These are phyloP conservation scores for Sebastolobus alascanus DNA, from an alignment of 2,797 vertebrate genomes.

Conservation along the genomic window DNA sequence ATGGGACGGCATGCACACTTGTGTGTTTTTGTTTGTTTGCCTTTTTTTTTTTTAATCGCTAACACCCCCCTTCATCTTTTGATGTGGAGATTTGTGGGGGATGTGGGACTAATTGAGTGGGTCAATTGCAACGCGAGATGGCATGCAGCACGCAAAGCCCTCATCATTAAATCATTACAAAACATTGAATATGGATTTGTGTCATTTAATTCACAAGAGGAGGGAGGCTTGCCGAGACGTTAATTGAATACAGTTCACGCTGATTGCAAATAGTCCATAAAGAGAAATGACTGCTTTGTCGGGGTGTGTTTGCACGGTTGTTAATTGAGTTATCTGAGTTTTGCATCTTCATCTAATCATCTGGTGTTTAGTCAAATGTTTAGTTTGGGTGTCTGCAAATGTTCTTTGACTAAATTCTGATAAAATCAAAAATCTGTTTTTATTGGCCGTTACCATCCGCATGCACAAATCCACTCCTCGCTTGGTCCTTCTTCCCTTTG, in stretches of 20 bases:
- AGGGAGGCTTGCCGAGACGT: slow-evolving; percentile 47
- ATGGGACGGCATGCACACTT: not conserved
- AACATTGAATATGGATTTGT: slow-evolving; percentile 77
- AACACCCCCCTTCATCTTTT: slow-evolving; percentile 22
- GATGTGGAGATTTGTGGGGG: slow-evolving; percentile 25
- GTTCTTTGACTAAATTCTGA: not conserved
- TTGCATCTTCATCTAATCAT: slow-evolving; percentile 9
- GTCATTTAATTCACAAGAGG: slow-evolving; percentile 74
- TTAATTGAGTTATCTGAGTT: slow-evolving; percentile 49
- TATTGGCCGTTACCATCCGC: not conserved
- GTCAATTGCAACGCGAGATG: slow-evolving; percentile 65
- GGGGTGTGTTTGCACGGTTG: slow-evolving; percentile 16
- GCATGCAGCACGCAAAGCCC: slow-evolving; percentile 40
- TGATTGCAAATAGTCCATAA: slow-evolving; percentile 66
- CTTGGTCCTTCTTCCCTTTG: not conserved
- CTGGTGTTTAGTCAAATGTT: not conserved
- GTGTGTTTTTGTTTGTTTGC: not conserved
- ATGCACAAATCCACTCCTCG: not conserved
- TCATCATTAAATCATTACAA: slow-evolving; percentile 79
- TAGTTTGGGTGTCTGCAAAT: not conserved
- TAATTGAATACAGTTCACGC: slow-evolving; percentile 69
- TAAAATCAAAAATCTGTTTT: not conserved
- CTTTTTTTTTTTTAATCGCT: not conserved
- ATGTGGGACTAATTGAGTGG: slow-evolving; percentile 67
- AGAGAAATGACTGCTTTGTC: slow-evolving; percentile 36